Evolutionary conservation across 2,113 vertebrate genomes (phyloP), one percentile per base, ranked within the genome.

Genomic region (Anthoscopus minutus): DNA sequence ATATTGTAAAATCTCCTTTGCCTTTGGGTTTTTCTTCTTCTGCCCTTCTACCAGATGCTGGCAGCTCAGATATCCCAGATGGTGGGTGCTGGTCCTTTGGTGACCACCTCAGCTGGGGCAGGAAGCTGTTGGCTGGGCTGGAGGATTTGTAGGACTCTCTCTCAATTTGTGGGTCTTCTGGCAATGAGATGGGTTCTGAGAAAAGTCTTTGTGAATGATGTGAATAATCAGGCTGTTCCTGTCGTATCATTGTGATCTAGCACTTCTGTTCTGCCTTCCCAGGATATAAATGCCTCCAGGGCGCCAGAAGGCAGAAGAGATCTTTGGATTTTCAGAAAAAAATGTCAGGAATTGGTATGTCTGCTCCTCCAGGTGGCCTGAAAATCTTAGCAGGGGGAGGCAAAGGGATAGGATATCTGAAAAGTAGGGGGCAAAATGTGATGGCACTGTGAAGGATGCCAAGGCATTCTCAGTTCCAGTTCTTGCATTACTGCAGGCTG

Each of bases 201-300:
- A 77, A 17, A 30, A 6, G 4, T 65, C 51, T 66, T 53, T 51
- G 4, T 14, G 7, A 64, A 28, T 51, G 6, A 74, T 31, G 27
- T 35, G 38, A 67, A 48, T 21, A 6, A 57, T 37, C 10, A 72
- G 40, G 25, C 40, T 79, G 17, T 48, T 89, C 6, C 13, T 53
- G 28, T 60, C 31, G 6, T 16, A 23, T 17, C 31, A 30, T 50
- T 1, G 0, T 84, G 22, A 76, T 13, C 28, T 82, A 92, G 6
- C 4, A 78, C 40, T 88, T 65, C n/a, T 89, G 24, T 61, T 78
- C 66, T 86, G 20, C 44, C 48, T 86, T 72, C 31, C 27, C 74
- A 98, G 97, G 44, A 2, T 97, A 97, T 60, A 95, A 80, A 37
- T 98, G 98, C 45, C 35, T 14, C 10, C 77, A 65, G 3, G 40